These are phyloP conservation scores for Hippopotamyrus pictus DNA, from an alignment of 2,797 vertebrate genomes.

Conservation along the genomic window DNA sequence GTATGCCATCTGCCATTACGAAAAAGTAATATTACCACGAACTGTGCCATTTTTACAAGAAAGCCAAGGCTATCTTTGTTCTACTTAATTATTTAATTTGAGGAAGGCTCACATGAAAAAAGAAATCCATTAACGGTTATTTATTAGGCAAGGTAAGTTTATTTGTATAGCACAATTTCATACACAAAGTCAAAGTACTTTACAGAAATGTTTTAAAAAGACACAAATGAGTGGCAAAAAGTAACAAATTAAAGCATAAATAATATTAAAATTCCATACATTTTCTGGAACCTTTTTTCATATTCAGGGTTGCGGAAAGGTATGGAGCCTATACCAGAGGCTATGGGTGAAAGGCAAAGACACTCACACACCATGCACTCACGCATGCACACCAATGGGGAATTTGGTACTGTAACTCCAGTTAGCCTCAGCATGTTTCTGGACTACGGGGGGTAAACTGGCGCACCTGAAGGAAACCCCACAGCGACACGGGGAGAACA, in stretches of 20 bases:
- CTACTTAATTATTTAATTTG: not conserved
- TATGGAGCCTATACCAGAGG: not conserved
- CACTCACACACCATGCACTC: not conserved
- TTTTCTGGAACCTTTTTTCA: not conserved
- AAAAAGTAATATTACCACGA: not conserved
- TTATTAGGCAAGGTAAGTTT: not conserved
- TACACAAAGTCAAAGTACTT: not conserved
- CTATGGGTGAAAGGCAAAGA: not conserved
- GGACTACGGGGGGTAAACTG: not conserved
- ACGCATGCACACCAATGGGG: not conserved
- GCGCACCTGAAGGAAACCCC: not conserved
- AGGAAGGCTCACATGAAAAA: not conserved
- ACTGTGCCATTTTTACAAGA: not conserved
- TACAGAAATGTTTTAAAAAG: not conserved
- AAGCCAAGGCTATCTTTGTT: not conserved
- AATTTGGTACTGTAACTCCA: not conserved
- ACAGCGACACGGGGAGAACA: not conserved
- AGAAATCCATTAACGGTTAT: not conserved
- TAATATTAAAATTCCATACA: not conserved
- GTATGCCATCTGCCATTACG: not conserved
- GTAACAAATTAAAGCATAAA: not conserved
- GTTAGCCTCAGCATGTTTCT: not conserved
- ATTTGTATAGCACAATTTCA: not conserved
- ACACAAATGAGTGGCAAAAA: not conserved
- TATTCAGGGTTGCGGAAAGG: not conserved